phyloP scores from a whole-genome alignment of 2,888 invertebrate species.

The Hecatera dysodea region DNA sequence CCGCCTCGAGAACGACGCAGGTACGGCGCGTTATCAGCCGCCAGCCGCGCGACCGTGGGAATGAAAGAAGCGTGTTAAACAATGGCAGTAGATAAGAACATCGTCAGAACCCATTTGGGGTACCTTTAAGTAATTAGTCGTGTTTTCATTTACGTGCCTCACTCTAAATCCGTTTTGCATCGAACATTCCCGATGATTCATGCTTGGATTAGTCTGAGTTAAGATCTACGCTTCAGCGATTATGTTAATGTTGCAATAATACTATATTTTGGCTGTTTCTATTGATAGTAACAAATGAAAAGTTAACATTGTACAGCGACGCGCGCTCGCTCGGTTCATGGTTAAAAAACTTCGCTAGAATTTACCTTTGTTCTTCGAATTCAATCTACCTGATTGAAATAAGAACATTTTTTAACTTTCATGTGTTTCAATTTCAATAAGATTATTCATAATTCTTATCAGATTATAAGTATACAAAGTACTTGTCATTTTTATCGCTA shows the following conservation, averaged over 20 bases:
- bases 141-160: constrained; percentile 78
- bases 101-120: constrained; percentile 87
- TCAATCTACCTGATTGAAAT: constrained; percentile 35
- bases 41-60: constrained; percentile 86
- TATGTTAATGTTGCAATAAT: constrained; percentile 56
- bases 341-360: constrained; percentile 42
- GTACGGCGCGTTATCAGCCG: constrained; percentile 84
- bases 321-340: constrained; percentile 32
- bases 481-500: constrained; percentile 27
- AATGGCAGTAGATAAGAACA: constrained; percentile 88
- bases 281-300: constrained; percentile 69
- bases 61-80: constrained; percentile 89
- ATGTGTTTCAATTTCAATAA: constrained; percentile 5
- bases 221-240: constrained; percentile 63
- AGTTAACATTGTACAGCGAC: constrained; percentile 45
- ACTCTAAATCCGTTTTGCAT: constrained; percentile 58
- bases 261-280: constrained; percentile 60
- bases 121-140: constrained; percentile 84
- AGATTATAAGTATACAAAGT: constrained; percentile 15
- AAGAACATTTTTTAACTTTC: constrained; percentile 14
- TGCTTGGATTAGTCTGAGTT: constrained; percentile 47
- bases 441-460: constrained; percentile 12
- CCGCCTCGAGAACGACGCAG: constrained; percentile 63
- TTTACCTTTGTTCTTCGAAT: constrained; percentile 50
- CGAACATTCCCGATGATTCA: constrained; percentile 63